Evolutionary conservation across 2,797 vertebrate species (phyloP).

Genomic region (Esox lucius): DNA sequence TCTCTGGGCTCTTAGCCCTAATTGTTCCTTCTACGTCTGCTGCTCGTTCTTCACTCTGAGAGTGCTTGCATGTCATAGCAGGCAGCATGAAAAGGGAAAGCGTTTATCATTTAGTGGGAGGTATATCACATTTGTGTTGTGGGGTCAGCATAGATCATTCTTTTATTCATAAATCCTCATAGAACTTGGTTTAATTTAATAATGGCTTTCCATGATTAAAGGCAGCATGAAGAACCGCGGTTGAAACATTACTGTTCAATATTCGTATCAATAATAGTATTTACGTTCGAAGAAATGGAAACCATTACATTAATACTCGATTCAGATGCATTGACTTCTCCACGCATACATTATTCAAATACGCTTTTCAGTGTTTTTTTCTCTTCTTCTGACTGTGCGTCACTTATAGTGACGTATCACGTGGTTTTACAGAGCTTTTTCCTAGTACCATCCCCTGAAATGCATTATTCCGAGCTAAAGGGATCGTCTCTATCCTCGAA

Average conservation of each 20-base stretch:
- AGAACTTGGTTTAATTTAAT: background rate
- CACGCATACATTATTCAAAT: conserved; percentile 8
- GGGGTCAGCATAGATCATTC: background rate
- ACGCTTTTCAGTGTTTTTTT: background rate
- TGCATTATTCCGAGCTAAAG: conserved; percentile 2
- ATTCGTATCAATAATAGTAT: background rate
- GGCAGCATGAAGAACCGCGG: background rate
- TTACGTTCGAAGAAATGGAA: background rate
- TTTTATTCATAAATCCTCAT: background rate
- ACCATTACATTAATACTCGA: background rate
- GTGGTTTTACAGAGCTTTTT: conserved; percentile 33
- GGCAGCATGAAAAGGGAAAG: background rate
- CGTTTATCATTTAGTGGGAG: background rate
- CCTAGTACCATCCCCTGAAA: conserved; percentile 5
- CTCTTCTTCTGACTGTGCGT: conserved; percentile 28
- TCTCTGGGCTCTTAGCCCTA: conserved; percentile 17
- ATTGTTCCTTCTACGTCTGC: background rate
- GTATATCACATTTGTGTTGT: background rate
- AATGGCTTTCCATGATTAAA: background rate
- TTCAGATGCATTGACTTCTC: conserved; percentile 4
- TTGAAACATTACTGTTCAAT: background rate
- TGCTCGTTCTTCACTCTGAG: background rate
- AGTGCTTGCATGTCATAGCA: background rate
- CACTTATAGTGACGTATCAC: conserved; percentile 40
- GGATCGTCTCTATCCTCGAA: conserved; percentile 11